These are phyloP conservation scores for Ornithorhynchus anatinus DNA, from an alignment of 2,113 vertebrate species.

Conservation along the genomic window DNA sequence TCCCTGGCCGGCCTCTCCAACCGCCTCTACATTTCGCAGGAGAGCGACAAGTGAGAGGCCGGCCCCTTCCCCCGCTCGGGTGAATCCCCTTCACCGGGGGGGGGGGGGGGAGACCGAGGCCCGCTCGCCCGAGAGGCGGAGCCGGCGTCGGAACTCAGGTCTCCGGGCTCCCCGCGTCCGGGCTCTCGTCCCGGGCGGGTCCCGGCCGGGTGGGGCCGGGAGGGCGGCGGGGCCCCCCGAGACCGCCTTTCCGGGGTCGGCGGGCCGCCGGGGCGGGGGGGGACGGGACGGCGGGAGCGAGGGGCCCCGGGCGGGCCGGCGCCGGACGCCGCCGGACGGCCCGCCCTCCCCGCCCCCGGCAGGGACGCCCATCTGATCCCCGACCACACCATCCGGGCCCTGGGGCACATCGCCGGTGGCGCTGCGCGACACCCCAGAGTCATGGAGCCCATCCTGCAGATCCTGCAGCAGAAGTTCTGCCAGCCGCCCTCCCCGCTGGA, in stretches of 20 bases:
- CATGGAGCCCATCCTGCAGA: constrained; percentile 96
- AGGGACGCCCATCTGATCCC: constrained; percentile 96
- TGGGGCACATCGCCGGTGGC: constrained; percentile 96
- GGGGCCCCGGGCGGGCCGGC: too few relatives aligned
- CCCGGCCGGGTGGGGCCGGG: neutral
- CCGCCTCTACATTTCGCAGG: constrained; percentile 97
- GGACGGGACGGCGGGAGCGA: too few relatives aligned
- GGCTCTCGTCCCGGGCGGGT: neutral
- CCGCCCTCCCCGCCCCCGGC: neutral
- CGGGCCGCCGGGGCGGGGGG: too few relatives aligned
- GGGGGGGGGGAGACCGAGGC: too few relatives aligned
- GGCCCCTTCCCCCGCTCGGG: too few relatives aligned
- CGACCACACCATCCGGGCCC: constrained; percentile 92
- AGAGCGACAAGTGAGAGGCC: constrained; percentile 92
- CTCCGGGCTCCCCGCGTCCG: neutral
- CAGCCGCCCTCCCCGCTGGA: constrained; percentile 92
- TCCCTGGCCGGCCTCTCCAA: constrained; percentile 94
- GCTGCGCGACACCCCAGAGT: constrained; percentile 90
- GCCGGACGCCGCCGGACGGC: too few relatives aligned
- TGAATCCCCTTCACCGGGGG: too few relatives aligned
- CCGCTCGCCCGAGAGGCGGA: too few relatives aligned
- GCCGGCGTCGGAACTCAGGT: neutral
- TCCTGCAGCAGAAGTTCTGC: constrained; percentile 97
- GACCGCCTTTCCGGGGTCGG: too few relatives aligned
- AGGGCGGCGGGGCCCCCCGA: too few relatives aligned